These are phyloP conservation scores for Brachionus asplanchnoidis DNA, from an alignment of 1,140 invertebrate species.

Conservation along the genomic window DNA sequence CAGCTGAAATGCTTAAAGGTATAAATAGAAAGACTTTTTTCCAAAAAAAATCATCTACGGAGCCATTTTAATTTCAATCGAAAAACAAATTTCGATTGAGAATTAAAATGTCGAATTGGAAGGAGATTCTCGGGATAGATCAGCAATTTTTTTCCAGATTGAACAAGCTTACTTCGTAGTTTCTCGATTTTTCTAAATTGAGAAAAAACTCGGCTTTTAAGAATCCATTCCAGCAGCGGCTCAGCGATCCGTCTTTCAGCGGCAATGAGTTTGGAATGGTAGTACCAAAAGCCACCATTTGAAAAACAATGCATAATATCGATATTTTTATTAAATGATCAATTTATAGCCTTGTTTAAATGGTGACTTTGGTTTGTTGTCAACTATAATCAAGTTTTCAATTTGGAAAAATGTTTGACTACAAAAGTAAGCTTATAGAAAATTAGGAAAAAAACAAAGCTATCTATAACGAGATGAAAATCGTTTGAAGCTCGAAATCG, in stretches of 20 bases:
- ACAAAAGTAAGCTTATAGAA: neutral
- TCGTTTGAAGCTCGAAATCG: no score
- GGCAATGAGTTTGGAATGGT: constrained; percentile 14
- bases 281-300: constrained; percentile 11
- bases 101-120: constrained; percentile 5
- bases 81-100: neutral
- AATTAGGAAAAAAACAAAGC: neutral
- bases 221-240: neutral
- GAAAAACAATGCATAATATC: neutral
- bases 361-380: neutral
- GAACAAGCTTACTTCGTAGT: neutral
- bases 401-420: neutral
- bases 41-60: neutral
- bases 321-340: neutral
- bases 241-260: neutral
- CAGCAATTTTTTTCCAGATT: neutral
- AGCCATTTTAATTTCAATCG: neutral
- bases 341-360: neutral
- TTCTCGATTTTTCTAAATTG: constrained; percentile 20
- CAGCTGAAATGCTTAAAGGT: neutral
- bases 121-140: neutral
- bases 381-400: neutral
- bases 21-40: neutral
- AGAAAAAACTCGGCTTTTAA: constrained; percentile 5
- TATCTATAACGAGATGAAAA: neutral